A percentile compares a stretch with the other conserved stretches of the same genome.
phyloP scores from a whole-genome alignment of 1,140 invertebrate genomes.

The Tyrophagus putrescentiae region DNA sequence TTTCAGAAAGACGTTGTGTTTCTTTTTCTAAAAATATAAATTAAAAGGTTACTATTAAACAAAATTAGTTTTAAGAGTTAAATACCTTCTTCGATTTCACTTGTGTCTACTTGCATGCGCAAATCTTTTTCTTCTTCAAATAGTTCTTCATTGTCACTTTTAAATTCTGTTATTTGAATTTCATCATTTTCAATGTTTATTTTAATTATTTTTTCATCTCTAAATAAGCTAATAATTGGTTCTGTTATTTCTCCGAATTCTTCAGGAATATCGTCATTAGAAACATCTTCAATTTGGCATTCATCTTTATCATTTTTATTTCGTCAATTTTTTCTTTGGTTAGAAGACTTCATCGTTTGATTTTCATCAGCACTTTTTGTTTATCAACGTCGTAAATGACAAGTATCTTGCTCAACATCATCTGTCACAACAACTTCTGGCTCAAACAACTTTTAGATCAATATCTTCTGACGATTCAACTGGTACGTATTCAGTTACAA shows the following conservation, averaged over 20 bases:
- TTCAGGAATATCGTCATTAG: background rate
- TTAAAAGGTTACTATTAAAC: background rate
- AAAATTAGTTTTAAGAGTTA: background rate
- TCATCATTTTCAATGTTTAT: slow-evolving; percentile 7
- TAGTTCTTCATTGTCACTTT: background rate
- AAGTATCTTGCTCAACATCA: too few species aligned
- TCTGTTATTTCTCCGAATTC: background rate
- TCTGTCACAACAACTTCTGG: too few species aligned
- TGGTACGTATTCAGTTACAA: too few species aligned
- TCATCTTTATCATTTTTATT: background rate
- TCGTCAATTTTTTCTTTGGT: background rate
- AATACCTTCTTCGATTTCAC: slow-evolving; percentile 4
- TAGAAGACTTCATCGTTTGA: background rate
- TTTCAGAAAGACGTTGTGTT: too few species aligned
- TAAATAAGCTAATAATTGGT: slow-evolving; percentile 3
- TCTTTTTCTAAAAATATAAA: background rate
- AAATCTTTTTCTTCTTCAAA: background rate
- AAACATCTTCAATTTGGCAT: background rate
- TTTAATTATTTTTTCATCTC: slow-evolving; percentile 2
- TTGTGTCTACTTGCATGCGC: background rate
- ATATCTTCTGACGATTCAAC: too few species aligned
- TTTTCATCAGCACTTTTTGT: slow-evolving; percentile 2
- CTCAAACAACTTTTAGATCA: too few species aligned
- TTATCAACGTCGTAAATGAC: too few species aligned
- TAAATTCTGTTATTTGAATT: background rate